These are phyloP conservation scores for Timandra comae DNA, from an alignment of 2,888 invertebrate genomes.

Conservation along the genomic window DNA sequence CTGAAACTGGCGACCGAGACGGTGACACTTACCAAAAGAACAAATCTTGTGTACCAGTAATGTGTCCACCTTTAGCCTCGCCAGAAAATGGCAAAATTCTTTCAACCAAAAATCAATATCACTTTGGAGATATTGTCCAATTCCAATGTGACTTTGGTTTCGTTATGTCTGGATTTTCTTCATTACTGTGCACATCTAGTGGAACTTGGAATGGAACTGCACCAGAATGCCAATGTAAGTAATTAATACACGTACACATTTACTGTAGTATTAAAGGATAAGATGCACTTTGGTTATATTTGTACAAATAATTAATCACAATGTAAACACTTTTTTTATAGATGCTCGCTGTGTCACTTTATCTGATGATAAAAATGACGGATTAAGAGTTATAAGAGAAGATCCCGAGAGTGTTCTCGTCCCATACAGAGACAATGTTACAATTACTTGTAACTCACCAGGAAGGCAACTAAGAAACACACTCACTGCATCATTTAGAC, in stretches of 20 bases:
- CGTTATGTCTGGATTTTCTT: slow-evolving; percentile 91
- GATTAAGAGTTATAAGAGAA: slow-evolving; percentile 84
- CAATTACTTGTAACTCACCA: slow-evolving; percentile 85
- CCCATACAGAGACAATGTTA: slow-evolving; percentile 93
- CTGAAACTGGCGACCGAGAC: slow-evolving; percentile 91
- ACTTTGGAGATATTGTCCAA: slow-evolving; percentile 91
- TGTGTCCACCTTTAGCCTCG: slow-evolving; percentile 86
- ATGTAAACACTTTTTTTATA: too few species aligned
- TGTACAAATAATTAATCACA: too few species aligned
- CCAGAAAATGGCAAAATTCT: slow-evolving; percentile 92
- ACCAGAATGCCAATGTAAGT: slow-evolving; percentile 94
- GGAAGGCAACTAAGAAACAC: slow-evolving; percentile 89
- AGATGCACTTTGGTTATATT: too few species aligned
- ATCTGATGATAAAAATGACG: slow-evolving; percentile 92
- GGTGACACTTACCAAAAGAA: slow-evolving; percentile 93
- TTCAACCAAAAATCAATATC: slow-evolving; percentile 87
- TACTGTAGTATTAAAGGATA: too few species aligned
- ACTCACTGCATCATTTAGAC: slow-evolving; percentile 89
- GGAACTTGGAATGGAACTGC: slow-evolving; percentile 96
- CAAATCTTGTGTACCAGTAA: slow-evolving; percentile 95
- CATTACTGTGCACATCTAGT: slow-evolving; percentile 90
- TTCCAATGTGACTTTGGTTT: slow-evolving; percentile 98
- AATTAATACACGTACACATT: too few species aligned
- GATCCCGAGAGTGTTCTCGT: slow-evolving; percentile 90
- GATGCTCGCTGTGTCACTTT: slow-evolving; percentile 94